Evolutionary conservation across 2,888 invertebrate genomes (phyloP), one percentile per base, ranked within the genome.

Genomic region (Hecatera dysodea): DNA sequence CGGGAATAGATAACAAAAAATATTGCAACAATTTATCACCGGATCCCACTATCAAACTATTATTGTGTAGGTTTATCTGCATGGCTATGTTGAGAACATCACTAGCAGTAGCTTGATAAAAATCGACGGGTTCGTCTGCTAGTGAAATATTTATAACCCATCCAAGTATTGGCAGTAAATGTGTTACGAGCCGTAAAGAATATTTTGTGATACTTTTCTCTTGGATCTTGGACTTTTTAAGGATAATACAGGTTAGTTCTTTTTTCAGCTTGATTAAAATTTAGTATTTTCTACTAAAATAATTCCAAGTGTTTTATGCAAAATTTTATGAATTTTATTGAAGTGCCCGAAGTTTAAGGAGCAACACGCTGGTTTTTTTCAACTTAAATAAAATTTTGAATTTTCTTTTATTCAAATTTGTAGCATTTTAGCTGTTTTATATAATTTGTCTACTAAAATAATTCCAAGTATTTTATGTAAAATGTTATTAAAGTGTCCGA

Each of bases 171-270:
- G 56, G 46, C 29, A 65, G 53, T 83, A 80, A 83, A 80, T 19
- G 57, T 55, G 56, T 72, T 66, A 76, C 9, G 55, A 19, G 22
- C 61, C 65, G 57, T 83, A 83, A 84, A 80, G 5, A 69, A 67
- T 52, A 73, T 75, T 71, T 72, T 75, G 73, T 63, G 63, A 39
- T 22, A 57, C 15, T 36, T 22, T 39, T 64, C n/a, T 48, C 15
- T 42, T n/a, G n/a, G n/a, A n/a, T n/a, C 7, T 42, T 17, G 50
- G 46, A 72, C 42, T 62, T 57, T 76, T 67, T 46, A 29, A 67
- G 46, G 15, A 57, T 12, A 67, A 61, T 17, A 63, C 64, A 83
- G 84, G 84, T 84, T 62, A 83, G 88, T 89, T 52, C 61, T 9
- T 33, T 61, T 33, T 36, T 33, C 7, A 1, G 6, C 12, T 24